These are phyloP conservation scores for Halcyon senegalensis DNA, from an alignment of 2,113 vertebrate genomes.

Conservation along the genomic window DNA sequence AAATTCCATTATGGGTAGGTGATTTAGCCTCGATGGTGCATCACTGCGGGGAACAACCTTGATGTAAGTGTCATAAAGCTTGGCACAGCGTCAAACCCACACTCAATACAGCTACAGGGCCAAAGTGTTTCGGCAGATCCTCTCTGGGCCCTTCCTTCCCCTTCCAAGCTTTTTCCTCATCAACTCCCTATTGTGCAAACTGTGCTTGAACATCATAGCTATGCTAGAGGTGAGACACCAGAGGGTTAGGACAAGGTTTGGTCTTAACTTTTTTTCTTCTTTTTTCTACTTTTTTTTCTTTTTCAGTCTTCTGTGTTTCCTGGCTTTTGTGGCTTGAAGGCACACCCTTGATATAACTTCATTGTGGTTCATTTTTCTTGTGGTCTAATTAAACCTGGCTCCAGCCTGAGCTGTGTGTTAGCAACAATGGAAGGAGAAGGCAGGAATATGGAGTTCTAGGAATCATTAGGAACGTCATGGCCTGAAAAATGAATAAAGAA, in stretches of 20 bases:
- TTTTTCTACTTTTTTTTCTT: not conserved
- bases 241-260: not conserved
- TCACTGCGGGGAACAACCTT: constrained; percentile 19
- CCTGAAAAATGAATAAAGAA: not conserved
- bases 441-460: constrained; percentile 36
- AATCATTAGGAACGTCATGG: not conserved
- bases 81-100: constrained; percentile 26
- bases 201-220: not conserved
- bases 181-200: not conserved
- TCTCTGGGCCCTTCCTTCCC: not conserved
- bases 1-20: constrained; percentile 35
- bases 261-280: not conserved
- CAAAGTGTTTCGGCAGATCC: not conserved
- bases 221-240: not conserved
- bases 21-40: constrained; percentile 7
- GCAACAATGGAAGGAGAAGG: constrained; percentile 17
- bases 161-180: constrained; percentile 3
- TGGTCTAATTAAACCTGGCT: constrained; percentile 64
- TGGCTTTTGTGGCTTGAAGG: constrained; percentile 51
- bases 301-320: not conserved
- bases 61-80: constrained; percentile 19
- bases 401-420: constrained; percentile 42
- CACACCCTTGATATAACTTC: constrained; percentile 46
- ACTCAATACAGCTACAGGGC: not conserved
- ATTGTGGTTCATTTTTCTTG: constrained; percentile 59